Base-by-base conservation (phyloP, 2,888 invertebrate species). In the Allacma fusca region DNA sequence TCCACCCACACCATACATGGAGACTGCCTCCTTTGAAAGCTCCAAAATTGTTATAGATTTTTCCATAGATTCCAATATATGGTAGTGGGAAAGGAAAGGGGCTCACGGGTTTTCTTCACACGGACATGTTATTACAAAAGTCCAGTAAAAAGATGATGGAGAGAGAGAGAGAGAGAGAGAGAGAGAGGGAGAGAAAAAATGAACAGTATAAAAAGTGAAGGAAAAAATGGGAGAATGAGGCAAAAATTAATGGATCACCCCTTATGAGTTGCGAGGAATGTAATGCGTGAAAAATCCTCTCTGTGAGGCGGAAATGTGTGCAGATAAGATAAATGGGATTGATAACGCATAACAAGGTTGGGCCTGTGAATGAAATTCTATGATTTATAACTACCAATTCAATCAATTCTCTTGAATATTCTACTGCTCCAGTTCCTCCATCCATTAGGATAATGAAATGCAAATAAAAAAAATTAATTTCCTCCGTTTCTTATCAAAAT, bases 261-360 rank as follows among this genome's bases (percentile, higher is more conserved):
- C 9, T 62, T 24, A 26, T 7, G 9, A 24, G 26, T 24, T 19
- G 62, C 9, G 24, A 62, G 23, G 23, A 26, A 4, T 13, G 1
- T 24, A 16, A 62, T 34, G 34, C 24, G 24, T 2, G n/a, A 62
- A 62, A 62, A 62, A 16, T 24, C 19, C 16, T 50, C 2, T 50
- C 19, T 2, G 24, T 62, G 62, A 62, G 62, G 62, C 62, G 62
- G 62, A 62, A 62, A 62, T 24, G 9, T 62, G 2, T 62, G 62
- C 24, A 62, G 23, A 62, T 24, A 26, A 62, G 62, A 62, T 62
- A 23, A 62, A 62, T 62, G 62, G n/a, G 62, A 62, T 62, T 62
- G 62, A 62, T 62, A 62, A 62, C 23, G 16, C 62, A 62, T 62
- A 24, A 62, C 62, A 23, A 62, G 23, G 9, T 62, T 62, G 24